These are phyloP conservation scores for Acleris laterana DNA, from an alignment of 2,888 invertebrate genomes.

Conservation along the genomic window DNA sequence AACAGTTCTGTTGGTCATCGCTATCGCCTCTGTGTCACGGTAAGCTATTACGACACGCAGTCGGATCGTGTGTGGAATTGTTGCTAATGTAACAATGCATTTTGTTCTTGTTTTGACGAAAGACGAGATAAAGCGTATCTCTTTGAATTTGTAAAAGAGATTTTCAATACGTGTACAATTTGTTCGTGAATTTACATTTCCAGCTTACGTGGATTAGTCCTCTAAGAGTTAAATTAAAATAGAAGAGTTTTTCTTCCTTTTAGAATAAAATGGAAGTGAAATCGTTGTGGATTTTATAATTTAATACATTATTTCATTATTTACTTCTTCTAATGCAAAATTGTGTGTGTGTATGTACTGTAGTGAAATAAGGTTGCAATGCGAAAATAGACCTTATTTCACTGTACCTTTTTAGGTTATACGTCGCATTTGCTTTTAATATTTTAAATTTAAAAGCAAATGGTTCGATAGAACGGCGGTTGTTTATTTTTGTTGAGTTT, in stretches of 20 bases:
- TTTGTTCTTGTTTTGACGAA: constrained; percentile 47
- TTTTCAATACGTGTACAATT: constrained; percentile 3
- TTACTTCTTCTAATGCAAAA: too few species aligned
- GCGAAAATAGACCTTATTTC: too few species aligned
- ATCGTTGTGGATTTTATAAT: too few species aligned
- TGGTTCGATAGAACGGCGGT: too few species aligned
- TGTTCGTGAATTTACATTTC: constrained; percentile 2
- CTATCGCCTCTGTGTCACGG: constrained; percentile 47
- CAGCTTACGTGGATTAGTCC: background rate
- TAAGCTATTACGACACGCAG: constrained; percentile 58
- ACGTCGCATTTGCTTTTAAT: too few species aligned
- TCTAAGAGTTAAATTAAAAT: background rate
- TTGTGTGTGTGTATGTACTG: too few species aligned
- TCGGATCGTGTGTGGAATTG: constrained; percentile 63
- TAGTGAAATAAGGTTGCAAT: too few species aligned
- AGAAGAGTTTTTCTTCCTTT: background rate
- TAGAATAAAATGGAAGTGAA: background rate
- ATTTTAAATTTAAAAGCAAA: too few species aligned
- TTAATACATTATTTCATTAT: too few species aligned
- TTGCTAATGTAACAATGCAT: constrained; percentile 70
- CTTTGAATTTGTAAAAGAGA: constrained; percentile 24
- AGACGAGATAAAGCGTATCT: constrained; percentile 32
- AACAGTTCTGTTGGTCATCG: constrained; percentile 39
- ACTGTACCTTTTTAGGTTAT: too few species aligned
- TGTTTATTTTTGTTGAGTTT: too few species aligned